These are phyloP conservation scores for Melanotus villosus DNA, from an alignment of 2,888 invertebrate genomes.

Conservation along the genomic window DNA sequence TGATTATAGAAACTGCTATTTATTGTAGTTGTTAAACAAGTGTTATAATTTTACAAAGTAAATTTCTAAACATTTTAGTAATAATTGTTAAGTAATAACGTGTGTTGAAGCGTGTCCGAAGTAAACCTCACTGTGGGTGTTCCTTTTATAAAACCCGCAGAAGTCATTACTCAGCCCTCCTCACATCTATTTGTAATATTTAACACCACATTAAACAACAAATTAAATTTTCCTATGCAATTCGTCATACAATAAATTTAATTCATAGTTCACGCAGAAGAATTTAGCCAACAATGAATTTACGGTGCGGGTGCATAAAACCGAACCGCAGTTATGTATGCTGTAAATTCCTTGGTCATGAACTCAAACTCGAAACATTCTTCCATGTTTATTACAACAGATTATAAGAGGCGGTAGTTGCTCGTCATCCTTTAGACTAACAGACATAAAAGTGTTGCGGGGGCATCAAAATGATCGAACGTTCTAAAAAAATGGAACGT, in stretches of 20 bases:
- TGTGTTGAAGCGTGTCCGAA: neutral
- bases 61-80: too few species aligned
- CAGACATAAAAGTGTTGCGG: slow-evolving; percentile 24
- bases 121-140: slow-evolving; percentile 5
- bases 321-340: slow-evolving; percentile 52
- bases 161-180: slow-evolving; percentile 8
- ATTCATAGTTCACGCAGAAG: slow-evolving; percentile 17
- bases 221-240: slow-evolving; percentile 1
- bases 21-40: too few species aligned
- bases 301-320: slow-evolving; percentile 50
- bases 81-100: neutral
- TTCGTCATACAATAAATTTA: slow-evolving; percentile 4
- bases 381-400: neutral
- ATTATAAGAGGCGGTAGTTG: slow-evolving; percentile 2
- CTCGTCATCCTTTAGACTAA: slow-evolving; percentile 16
- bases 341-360: slow-evolving; percentile 51
- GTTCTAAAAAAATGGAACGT: too few species aligned
- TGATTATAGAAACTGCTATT: too few species aligned
- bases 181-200: slow-evolving; percentile 16
- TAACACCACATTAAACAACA: slow-evolving; percentile 12
- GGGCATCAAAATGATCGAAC: slow-evolving; percentile 20
- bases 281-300: slow-evolving; percentile 51
- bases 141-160: slow-evolving; percentile 1
- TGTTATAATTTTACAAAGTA: too few species aligned
- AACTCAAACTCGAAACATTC: slow-evolving; percentile 30